Base-by-base conservation (phyloP, 2,113 vertebrate species). In the Uropsilus gracilis region DNA sequence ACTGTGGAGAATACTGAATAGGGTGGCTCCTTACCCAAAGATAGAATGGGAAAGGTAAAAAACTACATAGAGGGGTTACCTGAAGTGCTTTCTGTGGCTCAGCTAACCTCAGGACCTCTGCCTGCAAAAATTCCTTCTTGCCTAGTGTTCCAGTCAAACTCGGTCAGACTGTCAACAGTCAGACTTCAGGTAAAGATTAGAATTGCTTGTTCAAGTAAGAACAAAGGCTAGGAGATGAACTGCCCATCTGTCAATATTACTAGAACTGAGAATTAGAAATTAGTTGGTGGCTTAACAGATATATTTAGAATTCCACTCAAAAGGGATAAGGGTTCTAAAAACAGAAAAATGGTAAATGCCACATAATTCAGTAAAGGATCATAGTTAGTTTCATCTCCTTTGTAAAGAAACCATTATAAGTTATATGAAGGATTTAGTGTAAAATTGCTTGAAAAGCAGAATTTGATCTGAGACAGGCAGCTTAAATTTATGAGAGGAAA, bases 261-360 rank as follows among this genome's bases (percentile, higher is more conserved):
- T 61, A 96, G 96, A 94, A 98, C 94, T 0, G 8, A 94, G 98
- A 98, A 98, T 98, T 98, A 98, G 96, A 98, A 98, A 98, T 98
- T 97, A 98, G 98, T 96, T 3, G 82, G 96, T 78, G 96, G 98
- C 96, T 98, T 98, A 98, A 96, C 96, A 50, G 97, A 28, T 98
- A 98, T 98, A 98, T 98, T 98, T 98, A 98, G 98, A 97, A 93
- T 78, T 96, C 97, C 94, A 89, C 95, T 98, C 69, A 96, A 97
- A 97, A 98, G 97, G 97, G 97, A 98, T 96, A 94, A 98, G 97
- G 96, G 94, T 93, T 97, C 97, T 95, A 97, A 98, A 97, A 97
- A 92, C 94, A 2, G 1, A 91, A 82, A 97, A 95, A 95, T 89
- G 91, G 92, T 64, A 3, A 96, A 94, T 86, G 78, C 82, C 1